Percentiles rank a stretch among this genome's conserved stretches.
These are phyloP conservation scores for Globia sparganii DNA, from an alignment of 2,888 invertebrate genomes.

Conservation along the genomic window DNA sequence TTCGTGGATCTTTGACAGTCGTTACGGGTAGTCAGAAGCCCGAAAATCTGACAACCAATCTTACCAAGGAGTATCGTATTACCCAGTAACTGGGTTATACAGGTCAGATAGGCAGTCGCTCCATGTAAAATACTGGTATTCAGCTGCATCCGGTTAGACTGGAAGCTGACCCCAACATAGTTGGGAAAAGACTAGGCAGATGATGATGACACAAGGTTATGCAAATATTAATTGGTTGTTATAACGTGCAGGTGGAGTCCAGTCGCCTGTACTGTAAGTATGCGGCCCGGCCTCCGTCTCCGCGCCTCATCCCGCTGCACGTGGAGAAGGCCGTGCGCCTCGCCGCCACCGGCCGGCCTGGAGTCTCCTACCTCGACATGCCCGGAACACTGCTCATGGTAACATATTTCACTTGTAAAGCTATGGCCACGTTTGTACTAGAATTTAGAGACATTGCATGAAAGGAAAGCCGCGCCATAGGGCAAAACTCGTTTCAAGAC, in stretches of 20 bases:
- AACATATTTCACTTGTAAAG: slow-evolving; percentile 27
- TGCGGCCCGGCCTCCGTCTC: slow-evolving; percentile 95
- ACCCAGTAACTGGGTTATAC: no score
- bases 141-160: no score
- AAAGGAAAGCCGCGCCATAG: not conserved
- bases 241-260: slow-evolving; percentile 92
- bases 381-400: slow-evolving; percentile 95
- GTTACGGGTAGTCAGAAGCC: no score
- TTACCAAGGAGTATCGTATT: no score
- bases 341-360: slow-evolving; percentile 96
- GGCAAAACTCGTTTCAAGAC: not conserved
- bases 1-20: no score
- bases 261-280: slow-evolving; percentile 98
- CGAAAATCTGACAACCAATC: no score
- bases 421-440: not conserved
- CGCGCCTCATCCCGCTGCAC: slow-evolving; percentile 95
- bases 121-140: no score
- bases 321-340: slow-evolving; percentile 97
- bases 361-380: slow-evolving; percentile 97
- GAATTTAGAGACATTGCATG: not conserved
- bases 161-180: no score
- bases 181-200: no score
- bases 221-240: not conserved
- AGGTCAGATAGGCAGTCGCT: no score
- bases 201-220: no score